A percentile compares a stretch with the other conserved stretches of the same genome.
These are phyloP conservation scores for Oxyruncus cristatus DNA, from an alignment of 2,113 vertebrate species.

Conservation along the genomic window DNA sequence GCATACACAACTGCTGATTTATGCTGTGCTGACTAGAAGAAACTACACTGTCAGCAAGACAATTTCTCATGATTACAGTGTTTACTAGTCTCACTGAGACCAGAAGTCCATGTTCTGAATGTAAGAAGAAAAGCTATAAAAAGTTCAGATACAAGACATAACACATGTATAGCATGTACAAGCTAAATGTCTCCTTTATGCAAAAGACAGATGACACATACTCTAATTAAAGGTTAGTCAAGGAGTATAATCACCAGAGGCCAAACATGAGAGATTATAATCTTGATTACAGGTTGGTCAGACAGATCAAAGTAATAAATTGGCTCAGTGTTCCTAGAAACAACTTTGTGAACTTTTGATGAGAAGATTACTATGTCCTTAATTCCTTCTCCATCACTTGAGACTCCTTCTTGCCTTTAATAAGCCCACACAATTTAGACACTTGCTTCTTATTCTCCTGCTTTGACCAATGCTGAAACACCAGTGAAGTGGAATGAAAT, in stretches of 20 bases:
- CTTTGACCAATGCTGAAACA: neutral
- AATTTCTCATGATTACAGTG: neutral
- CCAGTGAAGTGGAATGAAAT: neutral
- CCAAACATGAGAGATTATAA: slow-evolving; percentile 22
- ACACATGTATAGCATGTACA: neutral
- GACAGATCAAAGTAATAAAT: slow-evolving; percentile 30
- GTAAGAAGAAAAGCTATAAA: neutral
- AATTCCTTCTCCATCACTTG: neutral
- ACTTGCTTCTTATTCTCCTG: neutral
- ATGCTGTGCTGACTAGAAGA: neutral
- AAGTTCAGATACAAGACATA: neutral
- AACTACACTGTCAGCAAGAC: slow-evolving; percentile 14
- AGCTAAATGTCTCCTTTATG: neutral
- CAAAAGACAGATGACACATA: slow-evolving; percentile 1
- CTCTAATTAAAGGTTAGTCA: slow-evolving; percentile 35
- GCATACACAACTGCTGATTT: neutral
- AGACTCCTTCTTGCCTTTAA: neutral
- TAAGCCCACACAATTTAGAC: neutral
- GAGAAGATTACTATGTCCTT: neutral
- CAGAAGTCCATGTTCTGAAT: neutral
- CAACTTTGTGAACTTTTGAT: slow-evolving; percentile 11
- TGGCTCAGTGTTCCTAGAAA: slow-evolving; percentile 33
- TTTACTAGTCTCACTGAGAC: neutral
- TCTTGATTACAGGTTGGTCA: slow-evolving; percentile 34
- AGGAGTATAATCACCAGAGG: neutral